These are phyloP conservation scores for Synergus japonicus DNA, from an alignment of 2,888 invertebrate species.

Conservation along the genomic window DNA sequence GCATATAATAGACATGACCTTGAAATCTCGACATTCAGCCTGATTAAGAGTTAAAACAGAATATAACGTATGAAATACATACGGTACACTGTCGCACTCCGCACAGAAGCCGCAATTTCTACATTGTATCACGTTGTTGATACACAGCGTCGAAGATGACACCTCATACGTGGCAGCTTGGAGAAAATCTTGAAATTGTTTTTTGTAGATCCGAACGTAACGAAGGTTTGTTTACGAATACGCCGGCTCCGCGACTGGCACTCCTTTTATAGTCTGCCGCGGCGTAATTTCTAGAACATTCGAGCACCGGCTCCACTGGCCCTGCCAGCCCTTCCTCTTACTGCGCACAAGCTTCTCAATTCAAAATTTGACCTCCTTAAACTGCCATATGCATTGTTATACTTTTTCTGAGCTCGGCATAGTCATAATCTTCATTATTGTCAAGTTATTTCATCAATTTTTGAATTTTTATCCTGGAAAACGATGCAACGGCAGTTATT, in stretches of 20 bases:
- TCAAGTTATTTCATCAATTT: background rate
- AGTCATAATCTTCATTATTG: background rate
- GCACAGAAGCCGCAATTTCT: slow-evolving; percentile 69
- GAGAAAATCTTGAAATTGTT: slow-evolving; percentile 45
- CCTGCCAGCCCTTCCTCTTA: slow-evolving; percentile 30
- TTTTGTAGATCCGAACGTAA: slow-evolving; percentile 62
- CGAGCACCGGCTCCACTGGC: slow-evolving; percentile 56
- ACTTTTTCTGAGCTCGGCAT: no score
- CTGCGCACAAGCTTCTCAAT: background rate
- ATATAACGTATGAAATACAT: slow-evolving; percentile 57
- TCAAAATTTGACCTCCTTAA: background rate
- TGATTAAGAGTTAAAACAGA: slow-evolving; percentile 32
- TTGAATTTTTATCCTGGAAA: slow-evolving; percentile 2
- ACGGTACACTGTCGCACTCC: slow-evolving; percentile 74
- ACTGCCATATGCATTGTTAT: background rate
- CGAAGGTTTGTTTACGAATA: slow-evolving; percentile 72
- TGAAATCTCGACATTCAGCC: slow-evolving; percentile 18
- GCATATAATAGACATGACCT: background rate
- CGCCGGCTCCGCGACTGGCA: slow-evolving; percentile 59
- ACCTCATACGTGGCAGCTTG: slow-evolving; percentile 57
- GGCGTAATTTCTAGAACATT: slow-evolving; percentile 63
- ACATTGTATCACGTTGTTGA: slow-evolving; percentile 69
- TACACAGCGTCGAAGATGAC: slow-evolving; percentile 62
- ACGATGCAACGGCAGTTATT: slow-evolving; percentile 63
- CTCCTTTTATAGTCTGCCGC: slow-evolving; percentile 70